Conservation (phyloP, 2,113 vertebrate genomes). For the Phalacrocorax pelagicus region DNA sequence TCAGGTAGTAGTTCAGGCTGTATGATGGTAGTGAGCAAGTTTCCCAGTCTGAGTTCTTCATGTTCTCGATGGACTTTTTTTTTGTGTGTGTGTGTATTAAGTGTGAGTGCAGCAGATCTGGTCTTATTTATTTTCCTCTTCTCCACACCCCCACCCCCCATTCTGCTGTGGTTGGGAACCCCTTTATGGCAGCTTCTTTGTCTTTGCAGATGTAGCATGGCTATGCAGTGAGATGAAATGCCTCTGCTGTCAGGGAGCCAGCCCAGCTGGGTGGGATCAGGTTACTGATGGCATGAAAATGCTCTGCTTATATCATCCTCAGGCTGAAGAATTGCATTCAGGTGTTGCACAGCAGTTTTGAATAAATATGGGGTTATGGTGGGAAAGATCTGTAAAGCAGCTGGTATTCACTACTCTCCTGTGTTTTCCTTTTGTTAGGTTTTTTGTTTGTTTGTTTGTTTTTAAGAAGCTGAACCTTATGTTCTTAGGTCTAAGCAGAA, state of each 20-base stretch:
- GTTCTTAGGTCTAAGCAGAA: neutral
- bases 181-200: constrained; percentile 38
- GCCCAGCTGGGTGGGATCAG: constrained; percentile 62
- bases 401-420: neutral
- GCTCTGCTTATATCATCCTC: constrained; percentile 9
- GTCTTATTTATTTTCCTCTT: neutral
- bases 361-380: neutral
- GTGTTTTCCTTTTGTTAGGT: neutral
- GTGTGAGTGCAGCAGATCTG: neutral
- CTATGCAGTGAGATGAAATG: constrained; percentile 62
- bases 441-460: neutral
- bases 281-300: constrained; percentile 62
- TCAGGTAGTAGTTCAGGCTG: neutral
- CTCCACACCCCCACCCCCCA: neutral
- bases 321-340: constrained; percentile 73
- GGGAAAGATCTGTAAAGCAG: neutral
- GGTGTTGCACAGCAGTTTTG: constrained; percentile 63
- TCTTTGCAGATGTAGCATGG: constrained; percentile 56
- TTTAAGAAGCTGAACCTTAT: neutral
- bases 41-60: neutral
- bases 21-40: neutral
- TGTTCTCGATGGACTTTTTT: constrained; percentile 22
- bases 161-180: neutral
- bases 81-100: neutral
- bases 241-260: constrained; percentile 52